Conservation (phyloP, 2,888 invertebrate species). For the Scaptomyza tumidula region DNA sequence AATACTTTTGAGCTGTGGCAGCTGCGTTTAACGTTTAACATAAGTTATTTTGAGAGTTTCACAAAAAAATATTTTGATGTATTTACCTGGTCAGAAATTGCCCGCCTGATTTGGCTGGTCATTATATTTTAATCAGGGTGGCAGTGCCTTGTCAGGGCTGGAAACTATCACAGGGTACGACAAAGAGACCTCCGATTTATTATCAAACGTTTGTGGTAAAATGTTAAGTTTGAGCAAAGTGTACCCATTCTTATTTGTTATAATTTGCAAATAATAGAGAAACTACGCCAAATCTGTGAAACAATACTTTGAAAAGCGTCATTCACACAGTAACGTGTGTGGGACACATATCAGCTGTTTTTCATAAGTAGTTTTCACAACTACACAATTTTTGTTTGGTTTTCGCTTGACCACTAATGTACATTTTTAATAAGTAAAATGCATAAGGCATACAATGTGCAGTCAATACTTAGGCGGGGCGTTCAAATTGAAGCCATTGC, state of each 20-base stretch:
- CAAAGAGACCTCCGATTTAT: not conserved
- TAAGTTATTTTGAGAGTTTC: not conserved
- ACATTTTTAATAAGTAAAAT: constrained; percentile 58
- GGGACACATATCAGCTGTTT: constrained; percentile 38
- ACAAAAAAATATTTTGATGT: not conserved
- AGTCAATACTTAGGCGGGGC: constrained; percentile 92
- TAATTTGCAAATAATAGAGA: not conserved
- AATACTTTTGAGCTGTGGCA: constrained; percentile 66
- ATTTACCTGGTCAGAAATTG: constrained; percentile 80
- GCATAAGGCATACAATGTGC: constrained; percentile 92
- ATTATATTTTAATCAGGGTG: constrained; percentile 49
- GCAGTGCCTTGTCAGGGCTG: constrained; percentile 30
- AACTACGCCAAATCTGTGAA: not conserved
- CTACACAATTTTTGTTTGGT: constrained; percentile 4
- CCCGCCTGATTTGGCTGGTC: constrained; percentile 74
- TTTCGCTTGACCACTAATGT: not conserved
- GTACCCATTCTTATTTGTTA: not conserved
- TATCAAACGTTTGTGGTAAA: no score
- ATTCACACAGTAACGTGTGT: constrained; percentile 25
- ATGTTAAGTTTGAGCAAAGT: not conserved
- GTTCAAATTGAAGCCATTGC: constrained; percentile 96
- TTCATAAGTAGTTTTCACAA: constrained; percentile 13
- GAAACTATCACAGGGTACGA: constrained; percentile 6
- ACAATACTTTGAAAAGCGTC: not conserved
- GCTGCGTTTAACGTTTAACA: constrained; percentile 36